Evolutionary conservation across 2,797 vertebrate species (phyloP).

Genomic region (Amphiprion clarkii): DNA sequence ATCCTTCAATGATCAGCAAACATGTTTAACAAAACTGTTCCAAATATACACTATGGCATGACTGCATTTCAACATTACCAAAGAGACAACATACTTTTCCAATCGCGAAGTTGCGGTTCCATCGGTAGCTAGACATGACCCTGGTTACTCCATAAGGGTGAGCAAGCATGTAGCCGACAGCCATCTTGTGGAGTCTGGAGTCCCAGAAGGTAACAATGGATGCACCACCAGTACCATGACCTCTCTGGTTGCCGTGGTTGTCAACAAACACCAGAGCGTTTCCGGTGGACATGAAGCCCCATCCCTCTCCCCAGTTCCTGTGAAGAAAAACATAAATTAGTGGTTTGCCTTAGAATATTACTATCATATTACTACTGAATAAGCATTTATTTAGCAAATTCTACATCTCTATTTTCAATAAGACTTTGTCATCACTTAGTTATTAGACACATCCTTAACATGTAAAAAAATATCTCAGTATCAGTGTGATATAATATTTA

Average conservation of each 20-base stretch:
- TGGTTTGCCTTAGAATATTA: too few species aligned
- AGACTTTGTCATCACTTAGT: not conserved
- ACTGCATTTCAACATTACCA: not conserved
- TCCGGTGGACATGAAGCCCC: constrained; percentile 90
- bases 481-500: not conserved
- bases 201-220: constrained; percentile 95
- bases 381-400: not conserved
- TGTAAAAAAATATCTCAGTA: not conserved
- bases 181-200: constrained; percentile 93
- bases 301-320: constrained; percentile 97
- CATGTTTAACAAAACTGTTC: not conserved
- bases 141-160: constrained; percentile 94
- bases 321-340: not conserved
- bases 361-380: too few species aligned
- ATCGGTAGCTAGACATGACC: constrained; percentile 94
- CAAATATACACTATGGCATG: not conserved
- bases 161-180: constrained; percentile 91
- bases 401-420: not conserved
- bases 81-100: constrained; percentile 84
- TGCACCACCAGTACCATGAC: constrained; percentile 91
- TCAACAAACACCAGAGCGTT: constrained; percentile 93
- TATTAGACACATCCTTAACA: too few species aligned
- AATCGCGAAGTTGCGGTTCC: constrained; percentile 88
- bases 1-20: constrained; percentile 81
- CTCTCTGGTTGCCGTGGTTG: constrained; percentile 96